These are phyloP conservation scores for Bucco capensis DNA, from an alignment of 2,113 vertebrate genomes.

Conservation along the genomic window DNA sequence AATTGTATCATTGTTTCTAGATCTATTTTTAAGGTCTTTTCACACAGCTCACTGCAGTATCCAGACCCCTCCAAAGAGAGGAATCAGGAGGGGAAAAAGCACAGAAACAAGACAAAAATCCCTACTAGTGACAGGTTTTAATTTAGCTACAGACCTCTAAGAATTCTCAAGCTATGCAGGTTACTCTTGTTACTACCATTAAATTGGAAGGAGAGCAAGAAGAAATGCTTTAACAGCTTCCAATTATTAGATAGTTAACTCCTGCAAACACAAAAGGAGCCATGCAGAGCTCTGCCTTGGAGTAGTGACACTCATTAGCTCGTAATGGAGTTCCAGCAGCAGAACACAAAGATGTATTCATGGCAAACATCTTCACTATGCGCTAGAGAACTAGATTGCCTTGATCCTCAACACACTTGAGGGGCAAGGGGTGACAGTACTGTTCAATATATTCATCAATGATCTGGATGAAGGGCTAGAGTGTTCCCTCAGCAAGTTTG, in stretches of 20 bases:
- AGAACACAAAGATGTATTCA: not conserved
- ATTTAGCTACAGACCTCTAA: not conserved
- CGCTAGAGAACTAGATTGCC: not conserved
- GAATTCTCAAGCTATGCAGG: not conserved
- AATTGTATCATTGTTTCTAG: not conserved
- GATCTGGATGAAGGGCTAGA: too few relatives aligned
- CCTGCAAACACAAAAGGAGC: conserved; percentile 19
- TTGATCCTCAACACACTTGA: not conserved
- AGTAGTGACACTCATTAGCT: conserved; percentile 29
- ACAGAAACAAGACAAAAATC: not conserved
- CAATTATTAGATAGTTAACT: not conserved
- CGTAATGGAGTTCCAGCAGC: not conserved
- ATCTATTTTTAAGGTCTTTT: not conserved
- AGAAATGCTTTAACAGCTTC: not conserved
- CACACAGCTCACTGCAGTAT: not conserved
- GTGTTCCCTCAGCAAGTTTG: too few relatives aligned
- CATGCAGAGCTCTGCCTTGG: conserved; percentile 2
- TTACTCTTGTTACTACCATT: not conserved
- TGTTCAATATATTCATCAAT: too few relatives aligned
- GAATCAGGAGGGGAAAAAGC: not conserved
- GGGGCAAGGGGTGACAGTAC: not conserved
- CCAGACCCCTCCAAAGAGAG: not conserved
- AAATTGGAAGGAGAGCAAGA: not conserved
- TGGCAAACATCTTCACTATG: not conserved
- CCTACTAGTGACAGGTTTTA: not conserved